phyloP scores from a whole-genome alignment of 2,113 vertebrate species.

The Bubo blakistoni region DNA sequence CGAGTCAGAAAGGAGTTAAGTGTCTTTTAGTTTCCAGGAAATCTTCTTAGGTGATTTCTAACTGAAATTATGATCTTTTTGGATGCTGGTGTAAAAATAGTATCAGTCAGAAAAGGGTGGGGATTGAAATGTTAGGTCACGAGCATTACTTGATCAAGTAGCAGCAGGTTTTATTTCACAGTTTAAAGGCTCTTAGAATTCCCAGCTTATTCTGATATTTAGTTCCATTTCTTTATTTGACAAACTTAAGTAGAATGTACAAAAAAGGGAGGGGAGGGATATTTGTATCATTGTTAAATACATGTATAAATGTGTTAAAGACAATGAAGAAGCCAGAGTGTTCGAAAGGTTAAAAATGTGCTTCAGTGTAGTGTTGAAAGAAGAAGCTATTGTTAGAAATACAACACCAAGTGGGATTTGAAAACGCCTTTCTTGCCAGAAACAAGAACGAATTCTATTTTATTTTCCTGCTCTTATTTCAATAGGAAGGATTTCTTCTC shows the following conservation, averaged over 20 bases:
- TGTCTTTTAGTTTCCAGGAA: neutral
- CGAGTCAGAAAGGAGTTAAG: neutral
- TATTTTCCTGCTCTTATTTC: conserved; percentile 3
- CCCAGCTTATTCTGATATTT: neutral
- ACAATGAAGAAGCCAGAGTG: neutral
- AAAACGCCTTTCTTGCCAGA: conserved; percentile 38
- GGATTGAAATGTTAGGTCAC: conserved; percentile 21
- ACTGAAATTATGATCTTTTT: neutral
- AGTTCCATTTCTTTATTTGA: neutral
- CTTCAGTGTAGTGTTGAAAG: conserved; percentile 23
- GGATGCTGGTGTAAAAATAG: conserved; percentile 34
- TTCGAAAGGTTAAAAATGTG: neutral
- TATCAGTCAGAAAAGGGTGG: conserved; percentile 34
- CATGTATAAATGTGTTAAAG: neutral
- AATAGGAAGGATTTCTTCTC: neutral
- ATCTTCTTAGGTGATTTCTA: neutral
- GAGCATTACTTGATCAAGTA: neutral
- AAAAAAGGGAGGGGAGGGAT: neutral
- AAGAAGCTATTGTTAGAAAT: conserved; percentile 39
- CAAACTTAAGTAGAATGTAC: neutral
- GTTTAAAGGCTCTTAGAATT: neutral
- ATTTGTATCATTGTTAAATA: neutral
- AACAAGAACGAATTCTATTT: conserved; percentile 5
- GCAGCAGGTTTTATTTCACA: neutral
- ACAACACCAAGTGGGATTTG: conserved; percentile 37